Conservation (phyloP, 2,797 vertebrate species). For the Corythornis leucogaster region DNA sequence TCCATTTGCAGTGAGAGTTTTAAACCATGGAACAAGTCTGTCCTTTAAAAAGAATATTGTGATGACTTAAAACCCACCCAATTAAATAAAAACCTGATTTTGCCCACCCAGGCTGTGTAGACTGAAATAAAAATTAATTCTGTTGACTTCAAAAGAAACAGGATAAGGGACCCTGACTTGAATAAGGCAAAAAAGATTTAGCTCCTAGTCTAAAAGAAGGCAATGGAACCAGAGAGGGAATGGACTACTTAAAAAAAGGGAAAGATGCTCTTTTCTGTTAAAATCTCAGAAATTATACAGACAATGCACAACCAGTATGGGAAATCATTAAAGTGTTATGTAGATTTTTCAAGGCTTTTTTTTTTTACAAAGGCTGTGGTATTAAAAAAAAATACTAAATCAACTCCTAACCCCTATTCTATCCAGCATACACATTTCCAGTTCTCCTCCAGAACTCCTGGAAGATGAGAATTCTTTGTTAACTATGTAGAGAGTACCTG, state of each 20-base stretch:
- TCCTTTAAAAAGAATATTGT: neutral
- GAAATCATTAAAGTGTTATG: neutral
- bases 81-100: neutral
- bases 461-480: neutral
- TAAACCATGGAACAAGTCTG: neutral
- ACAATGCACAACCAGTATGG: neutral
- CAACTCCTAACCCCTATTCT: neutral
- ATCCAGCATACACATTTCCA: neutral
- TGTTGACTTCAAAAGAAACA: neutral
- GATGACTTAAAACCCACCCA: neutral
- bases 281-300: neutral
- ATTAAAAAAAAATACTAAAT: neutral
- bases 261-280: neutral
- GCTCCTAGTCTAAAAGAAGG: neutral
- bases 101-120: neutral
- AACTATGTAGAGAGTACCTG: neutral
- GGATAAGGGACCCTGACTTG: neutral
- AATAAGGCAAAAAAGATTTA: neutral
- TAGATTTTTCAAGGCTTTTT: neutral
- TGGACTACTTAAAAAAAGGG: neutral
- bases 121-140: neutral
- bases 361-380: neutral
- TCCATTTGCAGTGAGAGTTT: neutral
- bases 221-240: conserved; percentile 4
- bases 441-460: neutral